phyloP scores from a whole-genome alignment of 92 coral and sea anemone species.

The Pocillopora meandrina region DNA sequence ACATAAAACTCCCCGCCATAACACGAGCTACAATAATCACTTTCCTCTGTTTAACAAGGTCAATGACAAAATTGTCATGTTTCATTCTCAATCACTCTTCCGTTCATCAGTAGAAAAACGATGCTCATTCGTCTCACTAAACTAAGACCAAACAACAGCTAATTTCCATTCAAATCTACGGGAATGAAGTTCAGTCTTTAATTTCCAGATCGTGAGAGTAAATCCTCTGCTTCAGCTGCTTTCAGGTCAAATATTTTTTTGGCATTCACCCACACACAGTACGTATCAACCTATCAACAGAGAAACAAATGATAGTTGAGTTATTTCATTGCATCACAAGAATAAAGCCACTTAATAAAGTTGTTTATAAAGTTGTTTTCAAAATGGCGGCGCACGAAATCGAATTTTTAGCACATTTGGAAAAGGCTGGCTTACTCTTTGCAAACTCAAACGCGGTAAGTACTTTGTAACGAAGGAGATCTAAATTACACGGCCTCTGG shows the following conservation, averaged over 20 bases:
- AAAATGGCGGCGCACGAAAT: too few relatives aligned
- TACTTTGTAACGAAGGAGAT: too few relatives aligned
- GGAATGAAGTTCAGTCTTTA: not conserved
- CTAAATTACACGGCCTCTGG: too few relatives aligned
- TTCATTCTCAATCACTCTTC: not conserved
- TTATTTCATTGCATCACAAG: not conserved
- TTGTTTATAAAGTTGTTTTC: too few relatives aligned
- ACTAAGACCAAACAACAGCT: not conserved
- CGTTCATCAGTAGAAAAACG: too few relatives aligned
- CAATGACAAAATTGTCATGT: not conserved
- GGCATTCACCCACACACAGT: slow-evolving; percentile 56
- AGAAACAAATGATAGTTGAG: not conserved
- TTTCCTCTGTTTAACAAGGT: not conserved
- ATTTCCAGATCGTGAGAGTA: not conserved
- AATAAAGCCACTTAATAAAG: not conserved
- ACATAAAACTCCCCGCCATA: too few relatives aligned
- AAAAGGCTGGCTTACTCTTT: too few relatives aligned
- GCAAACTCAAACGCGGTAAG: too few relatives aligned
- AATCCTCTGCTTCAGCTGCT: slow-evolving; percentile 45
- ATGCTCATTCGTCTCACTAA: not conserved
- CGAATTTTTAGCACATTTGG: too few relatives aligned
- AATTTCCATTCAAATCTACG: not conserved
- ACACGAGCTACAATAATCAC: not conserved
- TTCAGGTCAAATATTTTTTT: slow-evolving; percentile 51
- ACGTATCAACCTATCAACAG: slow-evolving; percentile 37